Evolutionary conservation across 2,888 invertebrate genomes (phyloP), one percentile per base, ranked within the genome.

Genomic region (Sphecodes monilicornis): DNA sequence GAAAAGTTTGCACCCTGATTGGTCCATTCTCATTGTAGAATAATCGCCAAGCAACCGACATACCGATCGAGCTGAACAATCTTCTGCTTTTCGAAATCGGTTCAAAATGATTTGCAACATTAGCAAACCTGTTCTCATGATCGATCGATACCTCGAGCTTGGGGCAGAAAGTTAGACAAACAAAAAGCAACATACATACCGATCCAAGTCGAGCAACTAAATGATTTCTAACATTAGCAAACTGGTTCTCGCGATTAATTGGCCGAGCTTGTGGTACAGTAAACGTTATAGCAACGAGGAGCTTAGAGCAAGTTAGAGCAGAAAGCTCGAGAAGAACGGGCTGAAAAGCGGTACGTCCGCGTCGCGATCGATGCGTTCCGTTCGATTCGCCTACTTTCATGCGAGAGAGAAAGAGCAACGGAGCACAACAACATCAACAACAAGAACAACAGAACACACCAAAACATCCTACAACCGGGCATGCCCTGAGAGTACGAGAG

Each of bases 401-500:
- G 29, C 60, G 16, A 60, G 57, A 57, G 26, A 26, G 26, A 57
- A 1, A 57, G 57, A 60, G 22, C 68, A 43, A 78, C 69, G 69
- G 71, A 57, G 79, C 70, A 68, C 77, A 46, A 64, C 80, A 75
- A 74, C 83, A 68, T 78, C 80, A 73, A 79, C 85, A 76, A 82
- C 89, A 77, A 86, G 81, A 82, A 85, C 87, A 80, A 77, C 89
- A 86, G 90, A 87, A 87, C 90, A 93, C 91, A 94, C 92, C 89
- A 90, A 90, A 54, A 89, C 92, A 94, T 94, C 94, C 94, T 94
- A 94, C 94, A 94, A 94, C 94, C 92, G 94, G 94, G 93, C 94
- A 94, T 94, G 94, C 94, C 94, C 94, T 93, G 94, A 94, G 94
- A 94, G 93, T 93, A 94, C 94, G 94, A 94, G 94, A 94, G 94